Percentiles rank a stretch among this genome's conserved stretches.
Evolutionary conservation across 2,113 vertebrate genomes (phyloP).

Genomic region (Mus spicilegus): DNA sequence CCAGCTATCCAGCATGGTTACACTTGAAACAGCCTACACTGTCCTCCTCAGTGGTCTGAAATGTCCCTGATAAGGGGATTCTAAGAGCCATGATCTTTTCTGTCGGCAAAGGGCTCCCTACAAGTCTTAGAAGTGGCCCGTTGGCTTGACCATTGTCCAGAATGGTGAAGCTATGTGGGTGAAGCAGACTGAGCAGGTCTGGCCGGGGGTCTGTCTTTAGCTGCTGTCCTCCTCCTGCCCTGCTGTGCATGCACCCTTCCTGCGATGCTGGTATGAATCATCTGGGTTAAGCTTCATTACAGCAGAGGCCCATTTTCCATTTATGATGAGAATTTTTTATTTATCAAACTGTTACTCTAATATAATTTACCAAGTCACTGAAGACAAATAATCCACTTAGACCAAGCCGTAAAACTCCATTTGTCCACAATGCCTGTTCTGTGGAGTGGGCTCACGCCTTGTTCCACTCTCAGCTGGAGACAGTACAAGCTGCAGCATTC

Average conservation of each 20-base stretch:
- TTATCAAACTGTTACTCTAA: conserved; percentile 38
- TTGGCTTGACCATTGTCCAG: neutral
- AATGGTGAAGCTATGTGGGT: neutral
- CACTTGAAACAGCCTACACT: accelerated
- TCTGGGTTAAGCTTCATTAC: conserved; percentile 31
- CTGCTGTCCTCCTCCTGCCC: accelerated
- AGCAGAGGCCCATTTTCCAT: conserved; percentile 38
- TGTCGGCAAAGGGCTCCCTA: too few species aligned
- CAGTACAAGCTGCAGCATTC: accelerated
- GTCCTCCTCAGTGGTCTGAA: neutral
- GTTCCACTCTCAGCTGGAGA: neutral
- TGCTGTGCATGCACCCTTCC: accelerated
- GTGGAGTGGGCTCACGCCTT: accelerated
- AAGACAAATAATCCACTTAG: conserved; percentile 45
- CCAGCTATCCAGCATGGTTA: neutral
- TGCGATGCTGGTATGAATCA: neutral
- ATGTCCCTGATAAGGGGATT: neutral
- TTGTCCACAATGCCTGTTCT: neutral
- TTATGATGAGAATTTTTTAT: conserved; percentile 34
- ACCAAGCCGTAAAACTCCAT: neutral
- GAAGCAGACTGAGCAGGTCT: neutral
- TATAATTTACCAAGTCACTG: conserved; percentile 31
- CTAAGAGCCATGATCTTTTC: neutral
- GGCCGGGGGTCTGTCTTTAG: neutral
- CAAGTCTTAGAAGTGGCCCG: accelerated